These are phyloP conservation scores for Eulacestoma nigropectus DNA, from an alignment of 2,113 vertebrate species.

Conservation along the genomic window DNA sequence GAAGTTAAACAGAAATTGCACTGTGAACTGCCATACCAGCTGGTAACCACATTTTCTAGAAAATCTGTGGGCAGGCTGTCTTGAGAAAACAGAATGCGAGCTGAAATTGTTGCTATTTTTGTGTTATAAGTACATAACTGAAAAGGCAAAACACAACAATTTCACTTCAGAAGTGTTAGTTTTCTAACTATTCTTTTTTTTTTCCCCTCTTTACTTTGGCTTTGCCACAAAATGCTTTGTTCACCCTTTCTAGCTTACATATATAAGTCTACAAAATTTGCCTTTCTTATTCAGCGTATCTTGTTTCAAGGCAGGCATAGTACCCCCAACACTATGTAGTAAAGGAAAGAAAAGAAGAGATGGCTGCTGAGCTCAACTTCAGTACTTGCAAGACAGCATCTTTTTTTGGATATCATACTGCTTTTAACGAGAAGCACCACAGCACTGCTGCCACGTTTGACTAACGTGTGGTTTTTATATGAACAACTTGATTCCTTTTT, in stretches of 20 bases:
- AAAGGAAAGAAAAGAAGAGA: background rate
- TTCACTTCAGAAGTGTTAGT: constrained; percentile 10
- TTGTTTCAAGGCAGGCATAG: background rate
- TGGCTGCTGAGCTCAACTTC: constrained; percentile 7
- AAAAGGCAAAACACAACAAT: constrained; percentile 54
- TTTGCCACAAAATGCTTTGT: constrained; percentile 3
- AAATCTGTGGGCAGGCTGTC: constrained; percentile 62
- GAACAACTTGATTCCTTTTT: background rate
- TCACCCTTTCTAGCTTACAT: background rate
- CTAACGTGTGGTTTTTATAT: background rate
- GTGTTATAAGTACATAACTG: constrained; percentile 44
- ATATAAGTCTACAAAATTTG: background rate
- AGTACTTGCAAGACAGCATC: constrained; percentile 41
- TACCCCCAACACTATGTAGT: background rate
- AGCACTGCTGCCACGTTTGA: background rate
- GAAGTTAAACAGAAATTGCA: constrained; percentile 61
- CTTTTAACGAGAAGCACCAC: background rate
- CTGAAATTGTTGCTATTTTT: constrained; percentile 60
- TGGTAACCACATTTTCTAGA: constrained; percentile 66
- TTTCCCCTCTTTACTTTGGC: background rate
- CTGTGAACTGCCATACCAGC: constrained; percentile 59
- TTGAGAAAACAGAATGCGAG: constrained; percentile 60
- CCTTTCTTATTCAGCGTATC: background rate
- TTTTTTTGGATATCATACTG: constrained; percentile 24
- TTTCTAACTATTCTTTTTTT: constrained; percentile 5